Evolutionary conservation across 1,140 invertebrate genomes (phyloP).

Genomic region (Solen grandis): DNA sequence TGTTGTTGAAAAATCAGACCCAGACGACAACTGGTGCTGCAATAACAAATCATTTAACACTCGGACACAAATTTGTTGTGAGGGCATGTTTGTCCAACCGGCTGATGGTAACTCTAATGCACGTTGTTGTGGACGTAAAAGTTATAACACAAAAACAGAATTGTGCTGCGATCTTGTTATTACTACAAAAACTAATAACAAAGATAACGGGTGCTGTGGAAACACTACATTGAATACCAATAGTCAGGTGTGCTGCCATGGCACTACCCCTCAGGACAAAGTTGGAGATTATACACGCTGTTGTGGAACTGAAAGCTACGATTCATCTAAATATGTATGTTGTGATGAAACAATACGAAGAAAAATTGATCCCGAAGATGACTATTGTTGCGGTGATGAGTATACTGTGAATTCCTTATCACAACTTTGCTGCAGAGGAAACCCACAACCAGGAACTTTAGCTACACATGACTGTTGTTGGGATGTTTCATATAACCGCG

Average conservation of each 20-base stretch:
- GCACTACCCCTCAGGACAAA: slow-evolving; percentile 19
- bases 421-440: slow-evolving; percentile 44
- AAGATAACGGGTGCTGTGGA: slow-evolving; percentile 51
- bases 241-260: slow-evolving; percentile 44
- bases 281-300: slow-evolving; percentile 25
- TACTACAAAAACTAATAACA: slow-evolving; percentile 39
- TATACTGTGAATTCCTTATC: slow-evolving; percentile 45
- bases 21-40: background rate
- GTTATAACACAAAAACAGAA: slow-evolving; percentile 36
- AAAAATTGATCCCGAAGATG: slow-evolving; percentile 36
- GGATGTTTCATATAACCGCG: background rate
- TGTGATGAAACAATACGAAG: slow-evolving; percentile 35
- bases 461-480: slow-evolving; percentile 35
- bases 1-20: slow-evolving; percentile 31
- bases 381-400: slow-evolving; percentile 49
- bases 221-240: slow-evolving; percentile 41
- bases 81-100: slow-evolving; percentile 39
- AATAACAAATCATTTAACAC: background rate
- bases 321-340: slow-evolving; percentile 22
- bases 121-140: slow-evolving; percentile 46
- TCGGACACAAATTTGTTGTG: slow-evolving; percentile 42
- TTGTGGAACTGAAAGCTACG: slow-evolving; percentile 36
- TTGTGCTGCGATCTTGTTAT: slow-evolving; percentile 40
- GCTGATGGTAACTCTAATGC: slow-evolving; percentile 39
- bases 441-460: slow-evolving; percentile 42